phyloP scores from a whole-genome alignment of 2,888 invertebrate species.

The Malacosoma neustria region DNA sequence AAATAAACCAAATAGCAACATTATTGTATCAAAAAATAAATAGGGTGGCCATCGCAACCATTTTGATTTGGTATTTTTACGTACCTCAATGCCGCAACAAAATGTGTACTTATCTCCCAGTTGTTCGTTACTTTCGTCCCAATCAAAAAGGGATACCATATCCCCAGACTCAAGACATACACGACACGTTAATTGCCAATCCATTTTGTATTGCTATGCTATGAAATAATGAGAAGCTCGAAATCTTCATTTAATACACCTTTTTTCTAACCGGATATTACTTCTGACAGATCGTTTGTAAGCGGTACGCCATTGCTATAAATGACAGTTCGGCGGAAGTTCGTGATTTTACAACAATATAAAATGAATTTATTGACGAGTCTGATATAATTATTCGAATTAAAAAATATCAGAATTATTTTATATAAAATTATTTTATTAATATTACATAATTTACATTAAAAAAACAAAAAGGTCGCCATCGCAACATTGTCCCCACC shows the following conservation, averaged over 20 bases:
- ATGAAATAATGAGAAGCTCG: not conserved
- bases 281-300: too few species aligned
- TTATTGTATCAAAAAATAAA: constrained; percentile 59
- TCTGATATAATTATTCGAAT: too few species aligned
- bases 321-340: too few species aligned
- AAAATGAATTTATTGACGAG: too few species aligned
- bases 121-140: constrained; percentile 73
- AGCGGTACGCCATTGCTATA: too few species aligned
- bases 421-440: too few species aligned
- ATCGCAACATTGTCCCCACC: too few species aligned
- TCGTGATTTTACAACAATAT: too few species aligned
- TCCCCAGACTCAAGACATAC: constrained; percentile 68
- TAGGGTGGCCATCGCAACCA: constrained; percentile 75
- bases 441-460: too few species aligned
- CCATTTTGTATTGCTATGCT: constrained; percentile 58
- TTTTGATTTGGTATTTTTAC: constrained; percentile 66
- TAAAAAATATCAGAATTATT: too few species aligned
- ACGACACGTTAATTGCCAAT: constrained; percentile 71
- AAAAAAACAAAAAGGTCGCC: too few species aligned
- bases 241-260: constrained; percentile 24
- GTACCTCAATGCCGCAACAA: constrained; percentile 67
- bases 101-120: constrained; percentile 65
- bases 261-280: constrained; percentile 47
- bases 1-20: constrained; percentile 68
- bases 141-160: constrained; percentile 71